Evolutionary conservation across 1,140 invertebrate species (phyloP).

Genomic region (Tribolium castaneum): DNA sequence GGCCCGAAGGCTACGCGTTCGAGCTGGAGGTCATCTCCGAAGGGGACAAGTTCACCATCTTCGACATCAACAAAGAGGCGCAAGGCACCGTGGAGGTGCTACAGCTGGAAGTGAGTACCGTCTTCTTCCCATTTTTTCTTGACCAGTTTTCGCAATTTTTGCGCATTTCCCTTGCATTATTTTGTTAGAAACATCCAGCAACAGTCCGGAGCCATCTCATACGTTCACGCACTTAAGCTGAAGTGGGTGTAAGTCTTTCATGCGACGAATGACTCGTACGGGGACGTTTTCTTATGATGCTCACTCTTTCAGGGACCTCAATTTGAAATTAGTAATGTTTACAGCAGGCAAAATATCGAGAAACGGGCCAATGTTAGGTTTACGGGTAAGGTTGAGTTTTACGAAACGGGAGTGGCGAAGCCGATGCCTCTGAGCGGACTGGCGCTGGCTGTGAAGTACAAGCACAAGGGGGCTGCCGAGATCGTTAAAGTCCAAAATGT

Average conservation of each 20-base stretch:
- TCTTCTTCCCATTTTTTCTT: conserved; percentile 39
- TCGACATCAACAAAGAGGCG: conserved; percentile 71
- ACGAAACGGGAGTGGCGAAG: conserved; percentile 70
- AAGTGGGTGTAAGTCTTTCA: conserved; percentile 56
- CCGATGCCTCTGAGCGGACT: conserved; percentile 70
- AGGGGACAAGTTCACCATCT: conserved; percentile 78
- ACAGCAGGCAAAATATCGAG: conserved; percentile 66
- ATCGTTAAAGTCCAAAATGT: conserved; percentile 70
- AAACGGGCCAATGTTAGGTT: conserved; percentile 74
- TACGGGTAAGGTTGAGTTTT: conserved; percentile 76
- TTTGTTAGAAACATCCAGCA: conserved; percentile 39
- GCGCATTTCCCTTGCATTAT: conserved; percentile 25
- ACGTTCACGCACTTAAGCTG: conserved; percentile 5
- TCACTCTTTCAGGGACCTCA: conserved; percentile 66
- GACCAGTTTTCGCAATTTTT: conserved; percentile 18
- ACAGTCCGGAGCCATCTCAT: conserved; percentile 21
- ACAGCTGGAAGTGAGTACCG: conserved; percentile 68
- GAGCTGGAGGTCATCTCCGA: conserved; percentile 75
- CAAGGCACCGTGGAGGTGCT: conserved; percentile 74
- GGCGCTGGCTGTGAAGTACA: conserved; percentile 67
- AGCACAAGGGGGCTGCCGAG: conserved; percentile 64
- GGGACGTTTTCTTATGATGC: conserved; percentile 59
- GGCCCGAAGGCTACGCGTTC: conserved; percentile 78
- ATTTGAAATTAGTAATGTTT: conserved; percentile 64
- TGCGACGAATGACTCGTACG: conserved; percentile 43